Evolutionary conservation across 2,113 vertebrate species (phyloP).

Genomic region (Pedetes capensis): DNA sequence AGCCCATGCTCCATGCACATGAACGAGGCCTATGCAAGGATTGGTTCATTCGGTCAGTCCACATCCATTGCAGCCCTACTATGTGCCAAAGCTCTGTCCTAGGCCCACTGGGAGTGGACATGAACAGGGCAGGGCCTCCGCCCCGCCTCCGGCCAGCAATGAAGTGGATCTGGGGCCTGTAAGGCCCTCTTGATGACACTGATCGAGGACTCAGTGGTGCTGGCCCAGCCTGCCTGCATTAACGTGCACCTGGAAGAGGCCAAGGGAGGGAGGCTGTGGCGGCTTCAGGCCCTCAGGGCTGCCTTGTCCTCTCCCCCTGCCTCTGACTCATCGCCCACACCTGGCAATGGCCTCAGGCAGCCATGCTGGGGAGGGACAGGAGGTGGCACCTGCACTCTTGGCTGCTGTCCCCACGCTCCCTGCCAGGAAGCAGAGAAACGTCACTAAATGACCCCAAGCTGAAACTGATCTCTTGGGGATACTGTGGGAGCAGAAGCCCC

Average conservation of each 20-base stretch:
- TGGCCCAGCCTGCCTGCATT: not conserved
- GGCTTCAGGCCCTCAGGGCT: slow-evolving; percentile 51
- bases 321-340: slow-evolving; percentile 72
- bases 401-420: slow-evolving; percentile 37
- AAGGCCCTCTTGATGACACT: not conserved
- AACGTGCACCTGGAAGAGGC: not conserved
- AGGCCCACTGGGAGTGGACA: not conserved
- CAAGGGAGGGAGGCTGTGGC: not conserved
- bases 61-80: not conserved
- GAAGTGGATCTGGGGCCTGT: not conserved
- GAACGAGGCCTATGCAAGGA: not conserved
- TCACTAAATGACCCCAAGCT: not conserved
- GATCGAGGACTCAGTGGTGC: not conserved
- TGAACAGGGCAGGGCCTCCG: not conserved
- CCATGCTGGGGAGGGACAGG: not conserved
- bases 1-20: not conserved
- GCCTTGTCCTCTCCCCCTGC: slow-evolving; percentile 12
- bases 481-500: not conserved
- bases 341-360: slow-evolving; percentile 61
- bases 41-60: not conserved
- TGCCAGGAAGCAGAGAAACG: not conserved
- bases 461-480: not conserved
- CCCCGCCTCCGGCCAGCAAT: not conserved
- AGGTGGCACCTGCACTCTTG: slow-evolving; percentile 43
- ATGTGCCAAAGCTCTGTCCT: not conserved